Base-by-base conservation (phyloP, 2,113 vertebrate genomes). In the Thalassoma bifasciatum region DNA sequence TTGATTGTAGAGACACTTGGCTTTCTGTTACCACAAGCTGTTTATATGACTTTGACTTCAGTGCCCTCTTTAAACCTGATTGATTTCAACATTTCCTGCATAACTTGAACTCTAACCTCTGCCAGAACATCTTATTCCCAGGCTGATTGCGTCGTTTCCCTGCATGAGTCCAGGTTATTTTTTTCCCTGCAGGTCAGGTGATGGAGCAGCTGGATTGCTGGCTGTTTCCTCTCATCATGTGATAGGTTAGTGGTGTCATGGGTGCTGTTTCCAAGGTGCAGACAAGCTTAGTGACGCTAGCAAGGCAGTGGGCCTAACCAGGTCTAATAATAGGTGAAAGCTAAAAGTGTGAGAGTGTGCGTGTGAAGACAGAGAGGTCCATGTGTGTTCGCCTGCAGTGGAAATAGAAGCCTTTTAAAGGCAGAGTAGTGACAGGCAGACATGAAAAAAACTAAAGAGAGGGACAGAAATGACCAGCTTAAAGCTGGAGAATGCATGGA, bases 171-270 rank as follows among this genome's bases (percentile, higher is more conserved):
- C 40, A 44, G 65, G 75, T 66, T 77, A 74, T 82, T 74, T 86
- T 84, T 85, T 86, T 69, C 75, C 75, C 83, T 75, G n/a, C 10
- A 57, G 51, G 76, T 84, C 71, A 86, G 73, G 66, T 84, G 83
- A 81, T 30, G 22, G 53, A 71, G 59, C 50, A 58, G 67, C 70
- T 72, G 37, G 65, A 58, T 57, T 40, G 23, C n/a, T 79, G 66
- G 65, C 54, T 64, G 8, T 78, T 85, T 73, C 26, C n/a, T 49
- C 46, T 72, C 77, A 66, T 87, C 77, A 75, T 82, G 85, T 76
- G 81, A 84, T 63, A 34, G 58, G 54, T 70, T 56, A 66, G 34
- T 58, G 59, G 64, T 70, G 70, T 71, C 71, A 68, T 58, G 66
- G 66, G 1, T 70, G 72, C 75, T 69, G 73, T 86, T 84, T 86